Evolutionary conservation across 2,797 vertebrate genomes (phyloP), one percentile per base, ranked within the genome.

Genomic region (Gymnothorax javanicus): DNA sequence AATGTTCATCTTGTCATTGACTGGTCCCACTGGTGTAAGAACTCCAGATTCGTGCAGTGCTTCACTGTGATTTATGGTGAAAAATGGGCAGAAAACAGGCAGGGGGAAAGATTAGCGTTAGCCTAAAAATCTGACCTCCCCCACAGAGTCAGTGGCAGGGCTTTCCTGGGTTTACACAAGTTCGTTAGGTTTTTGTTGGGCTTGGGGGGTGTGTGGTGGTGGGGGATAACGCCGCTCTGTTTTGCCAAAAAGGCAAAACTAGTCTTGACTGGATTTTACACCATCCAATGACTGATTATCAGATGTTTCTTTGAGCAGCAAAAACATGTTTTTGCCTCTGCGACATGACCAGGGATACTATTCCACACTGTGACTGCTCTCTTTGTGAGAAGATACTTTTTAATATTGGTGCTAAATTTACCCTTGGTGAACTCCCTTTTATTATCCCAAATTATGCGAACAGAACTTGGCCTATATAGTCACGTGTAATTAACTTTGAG

Each of bases 141-240:
- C 33, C 33, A 43, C 15, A 52, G 15, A 52, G 75, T 79, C 75
- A 52, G 75, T 52, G 43, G 75, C 75, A 54, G 75, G 75, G 75
- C 50, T 52, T 79, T 79, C 75, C 75, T 79, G 75, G 75, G 13
- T 77, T 77, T 77, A 71, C 69, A 71, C 13, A 50, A 17, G 50
- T 33, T 27, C 27, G 15, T 79, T 15, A 52, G 43, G 6, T 15
- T 20, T 54, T 52, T 20, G 7, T 7, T 3, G 75, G 50, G 33
- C 7, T 11, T 2, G 11, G 71, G 3, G 4, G 33, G 27, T 23
- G 67, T 23, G n/a, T 0, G 59, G 59, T 12, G 59, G 59, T 60
- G 17, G 73, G 50, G 73, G 25, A 71, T 25, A 27, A 27, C 3
- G 69, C 69, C n/a, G 11, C 69, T 27, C 11, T 27, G n/a, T 33